Base-by-base conservation (phyloP, 2,113 vertebrate species). In the Siniperca knerii region DNA sequence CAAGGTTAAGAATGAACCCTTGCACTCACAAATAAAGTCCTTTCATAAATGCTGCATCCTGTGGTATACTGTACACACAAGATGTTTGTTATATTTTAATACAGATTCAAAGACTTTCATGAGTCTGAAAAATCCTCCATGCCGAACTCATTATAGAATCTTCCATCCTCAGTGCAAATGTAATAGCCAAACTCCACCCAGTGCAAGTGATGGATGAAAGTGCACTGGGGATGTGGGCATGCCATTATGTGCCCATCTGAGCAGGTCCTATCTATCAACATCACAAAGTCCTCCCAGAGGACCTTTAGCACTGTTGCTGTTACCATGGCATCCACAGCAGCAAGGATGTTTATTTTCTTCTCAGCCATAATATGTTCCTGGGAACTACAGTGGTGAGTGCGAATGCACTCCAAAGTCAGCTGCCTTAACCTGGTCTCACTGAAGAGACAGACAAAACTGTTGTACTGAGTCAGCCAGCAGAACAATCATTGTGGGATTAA, bases 401-500 rank as follows among this genome's bases (percentile, higher is more conserved):
- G 12, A 72, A 80, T 55, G 50, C 70, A 25, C 70, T 76, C 33
- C 52, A 55, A 67, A 48, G 71, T 79, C 75, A 58, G 46, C 83
- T 33, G 72, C 46, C 25, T 87, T 79, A 75, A 78, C 81, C 84
- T 78, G 40, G 77, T 21, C 75, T 70, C 82, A 46, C 40, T 35
- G 37, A 64, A 68, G 42, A 68, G 42, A 67, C 46, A 1, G 15
- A 33, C 55, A 25, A 42, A 67, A 33, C 21, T 12, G 60, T 65
- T 48, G 42, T 54, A 85, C 78, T 80, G 85, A 91, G 25, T 87
- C 72, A 87, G 79, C 76, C 58, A 33, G 57, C 62, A 48, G 60
- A 69, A 85, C 83, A 84, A 84, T 72, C 78, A 44, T 54, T 81
- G 48, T 54, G 42, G 68, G 64, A 87, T 88, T 85, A 80, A 55